Evolutionary conservation across 2,888 invertebrate genomes (phyloP), one percentile per base, ranked within the genome.

Genomic region (Sarcophaga variegata): DNA sequence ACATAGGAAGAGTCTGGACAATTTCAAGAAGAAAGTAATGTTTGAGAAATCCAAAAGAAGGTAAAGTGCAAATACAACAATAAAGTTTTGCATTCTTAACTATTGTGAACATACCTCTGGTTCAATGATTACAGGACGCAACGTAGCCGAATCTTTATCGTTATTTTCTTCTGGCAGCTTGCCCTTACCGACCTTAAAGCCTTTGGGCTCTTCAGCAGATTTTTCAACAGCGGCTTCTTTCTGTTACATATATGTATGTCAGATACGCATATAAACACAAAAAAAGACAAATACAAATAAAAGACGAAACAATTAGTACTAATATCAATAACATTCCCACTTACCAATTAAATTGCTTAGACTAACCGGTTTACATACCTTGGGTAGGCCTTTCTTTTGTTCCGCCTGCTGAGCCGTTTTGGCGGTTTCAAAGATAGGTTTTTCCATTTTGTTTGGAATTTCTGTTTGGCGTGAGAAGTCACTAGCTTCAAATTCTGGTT

Each of bases 401-500:
- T 86, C 81, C 1, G 85, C 90, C 70, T 89, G 87, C 70, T 92
- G 92, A 8, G 90, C 76, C 47, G 90, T 91, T 84, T 91, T 91
- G 1, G 81, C 71, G 4, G 87, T 75, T 0, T 91, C 91, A 37
- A 90, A 80, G n/a, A 89, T 59, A 8, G 91, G 92, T 79, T 92
- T 92, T 45, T 93, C 92, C 91, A 93, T 91, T 90, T 93, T 93
- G 20, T 88, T 89, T 5, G 93, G 93, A 74, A 93, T 90, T 45
- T 91, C 92, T 1, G 91, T 87, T 1, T 93, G 92, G 0, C 93
- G 91, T 66, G 90, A 90, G 80, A 93, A 93, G 72, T 93, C 93
- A 3, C 89, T 94, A 14, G 94, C 94, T 67, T 94, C 94, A 62
- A 94, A 94, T 11, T 94, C 94, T 2, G 94, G 94, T 88, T 95